Evolutionary conservation across 2,113 vertebrate species (phyloP).

Genomic region (Bujurquina vittata): DNA sequence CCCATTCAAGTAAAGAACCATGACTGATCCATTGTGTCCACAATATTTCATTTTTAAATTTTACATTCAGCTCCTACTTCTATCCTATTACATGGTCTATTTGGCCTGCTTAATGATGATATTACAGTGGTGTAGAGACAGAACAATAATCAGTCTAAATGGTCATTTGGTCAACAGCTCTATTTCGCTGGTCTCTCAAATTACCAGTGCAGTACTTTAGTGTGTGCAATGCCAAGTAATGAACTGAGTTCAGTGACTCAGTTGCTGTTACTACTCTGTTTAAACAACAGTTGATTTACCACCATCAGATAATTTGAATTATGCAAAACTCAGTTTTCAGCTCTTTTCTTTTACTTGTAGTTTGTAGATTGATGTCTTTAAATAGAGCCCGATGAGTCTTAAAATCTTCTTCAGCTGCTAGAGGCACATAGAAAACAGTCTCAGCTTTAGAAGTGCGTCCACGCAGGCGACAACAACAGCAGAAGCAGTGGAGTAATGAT

Average conservation of each 20-base stretch:
- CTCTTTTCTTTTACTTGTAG: neutral
- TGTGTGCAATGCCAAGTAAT: neutral
- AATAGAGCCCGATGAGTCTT: neutral
- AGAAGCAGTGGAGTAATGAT: neutral
- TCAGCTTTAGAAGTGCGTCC: neutral
- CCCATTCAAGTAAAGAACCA: neutral
- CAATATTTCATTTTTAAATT: neutral
- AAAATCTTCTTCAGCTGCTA: neutral
- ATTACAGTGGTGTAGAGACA: neutral
- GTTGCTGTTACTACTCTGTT: neutral
- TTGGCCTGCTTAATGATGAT: neutral
- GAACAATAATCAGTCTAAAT: neutral
- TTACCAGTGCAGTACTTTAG: neutral
- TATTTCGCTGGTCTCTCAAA: neutral
- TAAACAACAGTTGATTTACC: neutral
- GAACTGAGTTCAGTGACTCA: neutral
- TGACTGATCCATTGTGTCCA: neutral
- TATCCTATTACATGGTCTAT: constrained; percentile 6
- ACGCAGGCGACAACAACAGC: neutral
- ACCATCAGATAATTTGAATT: neutral
- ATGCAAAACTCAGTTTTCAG: neutral
- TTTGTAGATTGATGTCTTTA: neutral
- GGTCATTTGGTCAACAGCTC: constrained; percentile 6
- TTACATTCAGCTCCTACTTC: neutral
- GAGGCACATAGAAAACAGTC: neutral